Evolutionary conservation across 1,140 invertebrate genomes (phyloP), one percentile per base, ranked within the genome.

Genomic region (Tribolium madens): DNA sequence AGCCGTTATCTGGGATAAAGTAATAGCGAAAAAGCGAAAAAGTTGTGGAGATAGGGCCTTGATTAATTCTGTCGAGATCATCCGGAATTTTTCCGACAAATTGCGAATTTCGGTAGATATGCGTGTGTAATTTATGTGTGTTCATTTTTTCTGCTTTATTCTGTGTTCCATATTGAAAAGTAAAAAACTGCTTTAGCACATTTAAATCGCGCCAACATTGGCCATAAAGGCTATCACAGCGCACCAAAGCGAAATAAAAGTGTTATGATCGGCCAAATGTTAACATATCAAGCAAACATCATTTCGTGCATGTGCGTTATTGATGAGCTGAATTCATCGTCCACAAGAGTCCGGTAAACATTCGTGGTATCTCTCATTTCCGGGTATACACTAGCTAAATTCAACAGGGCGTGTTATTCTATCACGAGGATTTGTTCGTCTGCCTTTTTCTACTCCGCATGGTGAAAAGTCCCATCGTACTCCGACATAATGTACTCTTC

Each of bases 311-410:
- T 50, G 46, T 72, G 68, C 46, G 46, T 14, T 72, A 72, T 72
- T 50, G 70, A 72, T 72, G 70, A 52, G 46, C 17, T 7, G 42
- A 71, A 71, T 48, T 48, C 36, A 33, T 71, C 69, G 69, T 71
- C 69, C 36, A 72, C 50, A 72, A 72, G 70, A 72, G 70, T 52
- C 70, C 70, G 70, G 70, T 72, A 72, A 72, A 72, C 50, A 72
- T 50, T 72, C 2, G 31, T 73, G 48, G 47, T 57, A 73, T 73
- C 50, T 73, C 71, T 73, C 48, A 73, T 73, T 73, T 73, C 71
- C 50, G 12, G 70, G 47, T 69, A 42, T 69, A 69, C 64, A 42
- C 64, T 14, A 12, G 26, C 31, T 9, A 53, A 73, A 73, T 73
- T 73, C 46, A 73, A 52, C 70, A 73, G 71, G 48, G 26, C 31